These are phyloP conservation scores for Phylloscopus whistleri DNA, from an alignment of 2,113 vertebrate genomes.

Conservation along the genomic window DNA sequence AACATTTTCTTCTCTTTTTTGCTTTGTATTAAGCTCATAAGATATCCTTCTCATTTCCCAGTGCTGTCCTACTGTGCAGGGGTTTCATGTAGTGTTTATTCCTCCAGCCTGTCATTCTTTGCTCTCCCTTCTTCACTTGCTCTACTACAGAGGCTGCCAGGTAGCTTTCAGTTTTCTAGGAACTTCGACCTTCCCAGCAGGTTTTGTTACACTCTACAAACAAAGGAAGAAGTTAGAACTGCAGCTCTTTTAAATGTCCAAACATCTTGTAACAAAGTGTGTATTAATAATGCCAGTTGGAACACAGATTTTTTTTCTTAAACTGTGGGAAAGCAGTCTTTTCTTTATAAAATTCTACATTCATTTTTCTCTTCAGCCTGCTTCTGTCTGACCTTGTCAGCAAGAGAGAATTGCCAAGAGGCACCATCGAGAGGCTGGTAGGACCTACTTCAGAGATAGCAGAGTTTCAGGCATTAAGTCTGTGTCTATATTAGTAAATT, in stretches of 20 bases:
- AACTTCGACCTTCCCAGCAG: constrained; percentile 64
- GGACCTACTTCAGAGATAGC: background rate
- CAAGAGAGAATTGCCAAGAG: constrained; percentile 44
- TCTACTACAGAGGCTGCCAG: constrained; percentile 54
- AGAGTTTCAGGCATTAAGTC: constrained; percentile 20
- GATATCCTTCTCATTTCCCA: constrained; percentile 37
- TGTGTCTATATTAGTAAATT: background rate
- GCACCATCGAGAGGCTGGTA: background rate
- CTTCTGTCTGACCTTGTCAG: constrained; percentile 53
- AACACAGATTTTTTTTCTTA: background rate
- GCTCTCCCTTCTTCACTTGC: constrained; percentile 53
- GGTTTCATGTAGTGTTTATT: constrained; percentile 55
- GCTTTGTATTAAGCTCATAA: constrained; percentile 40
- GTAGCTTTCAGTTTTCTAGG: constrained; percentile 54
- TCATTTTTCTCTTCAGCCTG: constrained; percentile 13
- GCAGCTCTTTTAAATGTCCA: constrained; percentile 60
- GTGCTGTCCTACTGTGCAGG: constrained; percentile 29
- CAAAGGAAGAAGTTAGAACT: constrained; percentile 54
- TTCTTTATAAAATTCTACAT: constrained; percentile 31
- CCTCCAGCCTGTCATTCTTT: constrained; percentile 48
- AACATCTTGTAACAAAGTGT: constrained; percentile 43
- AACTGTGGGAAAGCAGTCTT: constrained; percentile 15
- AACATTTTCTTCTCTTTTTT: constrained; percentile 31
- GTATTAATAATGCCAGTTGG: constrained; percentile 57
- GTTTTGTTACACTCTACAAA: constrained; percentile 54